Conservation (phyloP, 2,113 vertebrate genomes). For the Capreolus pygargus region DNA sequence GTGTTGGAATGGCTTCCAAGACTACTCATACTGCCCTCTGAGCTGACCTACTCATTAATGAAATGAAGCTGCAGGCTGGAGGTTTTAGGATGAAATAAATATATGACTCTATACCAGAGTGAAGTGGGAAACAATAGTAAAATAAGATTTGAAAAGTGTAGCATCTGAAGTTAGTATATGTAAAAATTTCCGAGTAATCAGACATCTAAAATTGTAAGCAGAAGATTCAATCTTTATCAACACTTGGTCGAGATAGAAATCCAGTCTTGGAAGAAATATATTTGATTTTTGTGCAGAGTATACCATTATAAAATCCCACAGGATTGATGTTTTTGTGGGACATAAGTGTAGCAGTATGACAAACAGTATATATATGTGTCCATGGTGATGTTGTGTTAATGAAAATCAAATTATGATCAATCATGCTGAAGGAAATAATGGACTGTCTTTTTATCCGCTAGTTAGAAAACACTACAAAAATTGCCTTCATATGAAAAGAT, state of each 20-base stretch:
- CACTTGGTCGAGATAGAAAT: background rate
- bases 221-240: background rate
- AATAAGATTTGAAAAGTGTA: background rate
- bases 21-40: background rate
- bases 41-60: background rate
- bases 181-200: background rate
- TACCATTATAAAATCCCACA: background rate
- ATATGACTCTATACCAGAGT: background rate
- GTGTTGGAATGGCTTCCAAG: background rate
- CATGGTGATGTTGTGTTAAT: background rate
- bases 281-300: background rate
- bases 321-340: background rate
- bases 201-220: background rate
- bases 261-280: background rate
- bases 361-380: background rate
- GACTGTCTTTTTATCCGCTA: background rate
- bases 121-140: background rate
- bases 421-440: background rate
- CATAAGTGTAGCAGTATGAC: background rate
- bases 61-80: background rate
- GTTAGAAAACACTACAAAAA: background rate
- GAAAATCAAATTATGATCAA: constrained; percentile 1
- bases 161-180: background rate
- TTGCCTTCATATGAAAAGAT: background rate
- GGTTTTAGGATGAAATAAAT: background rate